Evolutionary conservation across 2,797 vertebrate species (phyloP).

Genomic region (Thaleichthys pacificus): DNA sequence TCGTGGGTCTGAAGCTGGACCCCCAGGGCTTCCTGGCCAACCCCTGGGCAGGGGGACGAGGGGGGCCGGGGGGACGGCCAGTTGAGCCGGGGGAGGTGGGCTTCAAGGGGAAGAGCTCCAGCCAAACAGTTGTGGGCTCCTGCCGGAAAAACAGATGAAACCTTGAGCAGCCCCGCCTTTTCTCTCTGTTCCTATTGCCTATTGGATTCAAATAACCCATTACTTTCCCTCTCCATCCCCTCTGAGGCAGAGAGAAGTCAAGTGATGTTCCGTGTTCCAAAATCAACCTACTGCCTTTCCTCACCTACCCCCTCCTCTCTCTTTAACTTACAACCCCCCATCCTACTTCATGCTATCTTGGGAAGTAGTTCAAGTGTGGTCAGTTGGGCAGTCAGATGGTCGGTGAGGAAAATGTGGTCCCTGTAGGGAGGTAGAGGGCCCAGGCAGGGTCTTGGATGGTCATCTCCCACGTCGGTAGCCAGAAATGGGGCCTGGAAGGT

Average conservation of each 20-base stretch:
- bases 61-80: slow-evolving; percentile 46
- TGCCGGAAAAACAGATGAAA: slow-evolving; percentile 82
- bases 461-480: slow-evolving; percentile 17
- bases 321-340: slow-evolving; percentile 59
- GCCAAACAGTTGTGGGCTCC: slow-evolving; percentile 72
- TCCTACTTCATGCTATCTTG: slow-evolving; percentile 62
- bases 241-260: slow-evolving; percentile 60
- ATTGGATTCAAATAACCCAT: slow-evolving; percentile 64
- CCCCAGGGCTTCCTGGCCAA: slow-evolving; percentile 81
- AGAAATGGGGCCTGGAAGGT: slow-evolving; percentile 30
- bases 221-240: slow-evolving; percentile 58
- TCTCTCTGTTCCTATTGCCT: slow-evolving; percentile 49
- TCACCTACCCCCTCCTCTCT: slow-evolving; percentile 28
- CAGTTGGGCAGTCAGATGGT: slow-evolving; percentile 35
- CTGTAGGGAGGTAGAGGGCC: slow-evolving; percentile 8
- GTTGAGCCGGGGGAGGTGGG: slow-evolving; percentile 32
- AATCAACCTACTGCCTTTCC: slow-evolving; percentile 54
- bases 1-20: slow-evolving; percentile 73
- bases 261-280: slow-evolving; percentile 51
- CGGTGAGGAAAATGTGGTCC: slow-evolving; percentile 35
- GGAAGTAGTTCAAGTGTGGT: slow-evolving; percentile 45
- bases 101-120: slow-evolving; percentile 71
- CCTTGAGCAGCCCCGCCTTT: slow-evolving; percentile 31
- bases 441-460: slow-evolving; percentile 22
- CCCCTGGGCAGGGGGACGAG: slow-evolving; percentile 67